phyloP scores from a whole-genome alignment of 2,797 vertebrate genomes.

The Apogon talboti region DNA sequence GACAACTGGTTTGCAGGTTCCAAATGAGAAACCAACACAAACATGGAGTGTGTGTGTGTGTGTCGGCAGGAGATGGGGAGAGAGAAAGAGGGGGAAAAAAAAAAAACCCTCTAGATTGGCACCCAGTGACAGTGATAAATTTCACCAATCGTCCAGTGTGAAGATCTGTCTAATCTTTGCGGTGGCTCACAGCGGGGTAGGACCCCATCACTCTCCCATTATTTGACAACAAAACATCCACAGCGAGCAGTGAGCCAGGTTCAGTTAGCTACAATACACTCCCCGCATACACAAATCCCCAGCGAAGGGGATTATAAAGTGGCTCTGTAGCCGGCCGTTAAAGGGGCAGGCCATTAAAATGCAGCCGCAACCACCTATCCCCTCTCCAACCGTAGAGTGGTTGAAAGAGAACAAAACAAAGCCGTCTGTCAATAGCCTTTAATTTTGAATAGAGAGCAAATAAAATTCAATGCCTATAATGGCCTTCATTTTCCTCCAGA shows the following conservation, averaged over 20 bases:
- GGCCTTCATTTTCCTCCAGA: constrained; percentile 68
- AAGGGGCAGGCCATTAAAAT: constrained; percentile 70
- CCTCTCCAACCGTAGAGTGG: constrained; percentile 54
- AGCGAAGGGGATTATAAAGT: constrained; percentile 63
- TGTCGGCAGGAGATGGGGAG: neutral
- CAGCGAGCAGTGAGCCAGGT: constrained; percentile 66
- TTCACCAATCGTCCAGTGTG: constrained; percentile 76
- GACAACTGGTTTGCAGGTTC: constrained; percentile 78
- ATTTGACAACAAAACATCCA: constrained; percentile 81
- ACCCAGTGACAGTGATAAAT: constrained; percentile 81
- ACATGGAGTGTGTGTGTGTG: neutral
- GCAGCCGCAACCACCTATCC: constrained; percentile 61
- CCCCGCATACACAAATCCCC: constrained; percentile 69
- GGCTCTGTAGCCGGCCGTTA: constrained; percentile 60
- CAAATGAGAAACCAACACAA: constrained; percentile 76
- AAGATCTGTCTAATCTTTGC: constrained; percentile 78
- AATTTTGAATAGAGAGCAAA: constrained; percentile 73
- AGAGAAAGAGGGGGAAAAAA: neutral
- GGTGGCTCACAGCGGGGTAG: constrained; percentile 69
- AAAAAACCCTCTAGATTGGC: constrained; percentile 58
- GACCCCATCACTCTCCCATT: constrained; percentile 80
- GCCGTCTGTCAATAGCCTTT: constrained; percentile 74
- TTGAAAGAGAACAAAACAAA: constrained; percentile 71
- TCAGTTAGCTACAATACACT: constrained; percentile 65
- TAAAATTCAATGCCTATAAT: constrained; percentile 66